These are phyloP conservation scores for Odocoileus virginianus DNA, from an alignment of 2,113 vertebrate species.

Conservation along the genomic window DNA sequence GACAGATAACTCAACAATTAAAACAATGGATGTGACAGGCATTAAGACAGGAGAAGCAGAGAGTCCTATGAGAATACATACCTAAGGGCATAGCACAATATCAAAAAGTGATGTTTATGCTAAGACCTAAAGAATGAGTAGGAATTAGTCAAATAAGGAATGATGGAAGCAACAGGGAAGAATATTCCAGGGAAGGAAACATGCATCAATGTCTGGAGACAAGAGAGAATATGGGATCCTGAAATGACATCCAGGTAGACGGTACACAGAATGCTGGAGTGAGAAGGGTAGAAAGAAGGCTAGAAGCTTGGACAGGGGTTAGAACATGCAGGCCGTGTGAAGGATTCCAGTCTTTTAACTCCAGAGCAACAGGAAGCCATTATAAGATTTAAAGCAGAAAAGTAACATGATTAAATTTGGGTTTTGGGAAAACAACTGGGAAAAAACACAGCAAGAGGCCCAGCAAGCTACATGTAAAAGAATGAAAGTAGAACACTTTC, in stretches of 20 bases:
- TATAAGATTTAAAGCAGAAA: not conserved
- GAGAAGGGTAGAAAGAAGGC: not conserved
- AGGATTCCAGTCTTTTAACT: not conserved
- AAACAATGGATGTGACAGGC: not conserved
- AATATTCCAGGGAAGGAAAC: not conserved
- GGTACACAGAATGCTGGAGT: not conserved
- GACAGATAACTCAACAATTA: not conserved
- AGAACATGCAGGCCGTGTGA: not conserved
- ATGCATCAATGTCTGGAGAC: not conserved
- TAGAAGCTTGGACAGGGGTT: not conserved
- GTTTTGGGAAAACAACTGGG: not conserved
- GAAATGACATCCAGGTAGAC: not conserved
- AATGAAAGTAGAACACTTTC: not conserved
- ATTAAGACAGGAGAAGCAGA: not conserved
- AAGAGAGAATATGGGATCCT: not conserved
- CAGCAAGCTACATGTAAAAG: not conserved
- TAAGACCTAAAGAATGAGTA: not conserved
- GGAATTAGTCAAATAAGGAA: not conserved
- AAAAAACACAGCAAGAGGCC: not conserved
- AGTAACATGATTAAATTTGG: not conserved
- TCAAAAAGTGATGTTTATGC: not conserved
- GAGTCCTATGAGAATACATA: not conserved
- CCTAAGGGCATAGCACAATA: not conserved
- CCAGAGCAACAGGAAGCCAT: not conserved
- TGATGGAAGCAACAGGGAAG: not conserved